Evolutionary conservation across 2,113 vertebrate species (phyloP), one percentile per base, ranked within the genome.

Genomic region (Ammospiza caudacuta): DNA sequence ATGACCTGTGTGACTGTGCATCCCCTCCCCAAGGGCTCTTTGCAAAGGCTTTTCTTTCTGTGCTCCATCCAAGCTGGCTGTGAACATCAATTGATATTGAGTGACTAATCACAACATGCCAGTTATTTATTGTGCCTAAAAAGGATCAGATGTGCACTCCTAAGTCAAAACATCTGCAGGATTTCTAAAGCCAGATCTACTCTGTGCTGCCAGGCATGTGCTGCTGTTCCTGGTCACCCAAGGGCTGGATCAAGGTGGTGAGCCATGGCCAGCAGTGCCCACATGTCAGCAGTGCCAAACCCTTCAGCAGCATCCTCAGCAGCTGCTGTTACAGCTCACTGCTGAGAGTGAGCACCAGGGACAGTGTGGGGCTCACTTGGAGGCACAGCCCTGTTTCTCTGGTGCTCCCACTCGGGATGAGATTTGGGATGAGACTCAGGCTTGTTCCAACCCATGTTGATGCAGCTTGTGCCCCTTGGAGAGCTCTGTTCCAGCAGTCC

Each of bases 151-250:
- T 5, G 2, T 5, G n/a, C 27, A 6, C 41, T 75, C 33, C 85
- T 55, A 52, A 76, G 43, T 29, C 51, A 68, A 79, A 87, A 25
- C 22, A n/a, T 11, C 39, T 47, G 22, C 76, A 54, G 28, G 41
- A 24, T 81, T 70, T 63, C 54, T 83, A 23, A 69, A 77, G 64
- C 29, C 0, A 2, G 35, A 57, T 39, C 44, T 39, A 5, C 25
- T 8, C 54, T 0, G 0, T 4, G 37, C 47, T 91, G 63, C 44
- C 61, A 52, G 49, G 68, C 3, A 1, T 1, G 0, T 61, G 11
- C 15, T 73, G 41, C 47, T 91, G 46, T 57, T 87, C 12, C 43
- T 1, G 13, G 63, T 64, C 55, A 29, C 44, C 4, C 2, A 0
- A 13, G 35, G 46, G 37, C 25, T 4, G 5, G 49, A 47, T 33